These are phyloP conservation scores for Notarius quadriscutis DNA, from an alignment of 2,113 vertebrate genomes.

Conservation along the genomic window DNA sequence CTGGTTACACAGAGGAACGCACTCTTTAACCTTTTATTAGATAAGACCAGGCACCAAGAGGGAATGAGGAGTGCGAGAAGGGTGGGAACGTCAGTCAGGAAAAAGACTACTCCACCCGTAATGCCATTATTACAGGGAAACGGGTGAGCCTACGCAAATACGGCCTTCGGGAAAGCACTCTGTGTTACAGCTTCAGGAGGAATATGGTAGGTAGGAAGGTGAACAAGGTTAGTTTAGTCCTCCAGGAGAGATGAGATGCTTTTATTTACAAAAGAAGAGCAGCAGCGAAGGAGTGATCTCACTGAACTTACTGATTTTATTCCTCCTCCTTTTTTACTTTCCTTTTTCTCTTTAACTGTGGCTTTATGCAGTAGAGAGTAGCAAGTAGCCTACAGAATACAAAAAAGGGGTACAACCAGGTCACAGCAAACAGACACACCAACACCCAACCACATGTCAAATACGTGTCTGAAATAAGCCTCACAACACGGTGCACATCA, in stretches of 20 bases:
- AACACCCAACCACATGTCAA: slow-evolving; percentile 35
- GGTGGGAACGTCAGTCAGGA: not conserved
- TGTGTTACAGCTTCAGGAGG: slow-evolving; percentile 35
- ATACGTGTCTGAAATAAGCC: not conserved
- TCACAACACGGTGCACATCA: not conserved
- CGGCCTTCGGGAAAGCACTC: not conserved
- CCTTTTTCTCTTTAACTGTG: slow-evolving; percentile 99
- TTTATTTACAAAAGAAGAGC: slow-evolving; percentile 66
- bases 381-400: slow-evolving; percentile 99
- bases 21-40: not conserved
- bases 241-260: slow-evolving; percentile 15
- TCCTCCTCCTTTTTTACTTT: slow-evolving; percentile 86
- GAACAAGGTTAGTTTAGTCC: slow-evolving; percentile 35
- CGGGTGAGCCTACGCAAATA: slow-evolving; percentile 25
- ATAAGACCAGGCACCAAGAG: not conserved
- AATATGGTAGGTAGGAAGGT: not conserved
- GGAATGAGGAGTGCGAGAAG: slow-evolving; percentile 3
- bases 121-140: slow-evolving; percentile 16
- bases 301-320: slow-evolving; percentile 94
- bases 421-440: slow-evolving; percentile 35
- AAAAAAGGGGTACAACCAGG: slow-evolving; percentile 83
- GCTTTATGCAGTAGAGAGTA: slow-evolving; percentile 99
- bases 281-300: slow-evolving; percentile 66
- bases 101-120: slow-evolving; percentile 6
- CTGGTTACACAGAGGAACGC: not conserved